Percentiles rank a stretch among this genome's conserved stretches.
Conservation (phyloP, 2,888 invertebrate genomes). For the Melieria crassipennis region DNA sequence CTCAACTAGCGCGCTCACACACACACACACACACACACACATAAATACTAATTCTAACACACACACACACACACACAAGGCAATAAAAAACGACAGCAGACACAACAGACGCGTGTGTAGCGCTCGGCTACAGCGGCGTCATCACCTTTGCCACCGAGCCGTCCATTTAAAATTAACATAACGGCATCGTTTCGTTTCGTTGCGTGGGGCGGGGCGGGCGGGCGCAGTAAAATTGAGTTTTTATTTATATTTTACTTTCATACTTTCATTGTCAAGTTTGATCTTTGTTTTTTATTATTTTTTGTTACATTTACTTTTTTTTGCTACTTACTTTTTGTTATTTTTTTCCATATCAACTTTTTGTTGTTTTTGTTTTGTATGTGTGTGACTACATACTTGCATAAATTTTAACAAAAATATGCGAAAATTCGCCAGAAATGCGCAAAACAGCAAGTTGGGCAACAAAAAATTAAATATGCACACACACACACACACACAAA, state of each 20-base stretch:
- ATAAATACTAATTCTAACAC: too few relatives aligned
- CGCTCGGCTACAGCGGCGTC: not conserved
- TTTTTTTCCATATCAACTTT: not conserved
- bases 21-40: not conserved
- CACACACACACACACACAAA: too few relatives aligned
- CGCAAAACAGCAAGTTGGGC: too few relatives aligned
- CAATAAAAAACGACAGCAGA: not conserved
- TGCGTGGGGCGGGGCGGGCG: not conserved
- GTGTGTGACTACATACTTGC: not conserved
- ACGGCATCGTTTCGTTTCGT: not conserved
- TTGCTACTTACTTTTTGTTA: not conserved
- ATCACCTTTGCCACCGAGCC: not conserved
- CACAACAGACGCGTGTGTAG: too few relatives aligned
- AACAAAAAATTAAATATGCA: too few relatives aligned
- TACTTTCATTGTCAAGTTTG: constrained; percentile 4
- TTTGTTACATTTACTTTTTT: not conserved
- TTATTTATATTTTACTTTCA: not conserved
- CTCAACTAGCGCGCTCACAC: not conserved
- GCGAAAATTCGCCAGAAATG: too few relatives aligned
- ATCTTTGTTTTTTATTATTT: not conserved
- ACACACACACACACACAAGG: not conserved
- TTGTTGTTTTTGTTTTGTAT: not conserved
- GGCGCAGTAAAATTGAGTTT: not conserved
- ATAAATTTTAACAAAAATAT: too few relatives aligned
- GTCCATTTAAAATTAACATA: not conserved